phyloP scores from a whole-genome alignment of 2,797 vertebrate species.

The Bradypodion pumilum region DNA sequence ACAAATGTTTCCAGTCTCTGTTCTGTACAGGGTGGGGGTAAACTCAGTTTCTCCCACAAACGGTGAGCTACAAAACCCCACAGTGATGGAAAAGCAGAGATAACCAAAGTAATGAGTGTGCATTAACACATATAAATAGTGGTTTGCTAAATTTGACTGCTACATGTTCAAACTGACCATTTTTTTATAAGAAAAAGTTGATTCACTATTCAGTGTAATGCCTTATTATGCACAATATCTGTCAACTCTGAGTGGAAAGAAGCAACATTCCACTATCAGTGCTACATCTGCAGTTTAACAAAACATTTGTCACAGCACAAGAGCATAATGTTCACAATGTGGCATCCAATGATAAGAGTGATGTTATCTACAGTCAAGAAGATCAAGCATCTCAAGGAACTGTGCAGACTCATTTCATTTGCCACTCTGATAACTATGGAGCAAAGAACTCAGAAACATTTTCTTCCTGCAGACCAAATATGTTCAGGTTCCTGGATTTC shows the following conservation, averaged over 20 bases:
- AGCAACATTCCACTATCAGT: background rate
- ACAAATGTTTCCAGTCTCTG: too few relatives aligned
- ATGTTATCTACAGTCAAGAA: background rate
- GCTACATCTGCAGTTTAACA: background rate
- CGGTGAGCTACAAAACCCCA: background rate
- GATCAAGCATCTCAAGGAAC: background rate
- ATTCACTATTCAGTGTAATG: background rate
- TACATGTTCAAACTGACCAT: background rate
- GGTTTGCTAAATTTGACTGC: background rate
- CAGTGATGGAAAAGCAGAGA: background rate
- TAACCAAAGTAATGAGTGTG: background rate
- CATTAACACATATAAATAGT: background rate
- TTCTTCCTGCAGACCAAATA: background rate
- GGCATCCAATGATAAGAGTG: background rate
- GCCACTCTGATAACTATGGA: background rate
- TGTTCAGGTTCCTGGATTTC: background rate
- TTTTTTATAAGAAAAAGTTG: background rate
- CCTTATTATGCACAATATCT: background rate
- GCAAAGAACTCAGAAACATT: background rate
- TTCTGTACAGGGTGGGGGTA: background rate
- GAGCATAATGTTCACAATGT: background rate
- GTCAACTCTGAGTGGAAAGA: background rate
- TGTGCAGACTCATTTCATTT: slow-evolving; percentile 30
- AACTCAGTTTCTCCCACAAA: background rate
- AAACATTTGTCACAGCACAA: background rate